Base-by-base conservation (phyloP, 2,113 vertebrate genomes). In the Cnemophilus loriae region DNA sequence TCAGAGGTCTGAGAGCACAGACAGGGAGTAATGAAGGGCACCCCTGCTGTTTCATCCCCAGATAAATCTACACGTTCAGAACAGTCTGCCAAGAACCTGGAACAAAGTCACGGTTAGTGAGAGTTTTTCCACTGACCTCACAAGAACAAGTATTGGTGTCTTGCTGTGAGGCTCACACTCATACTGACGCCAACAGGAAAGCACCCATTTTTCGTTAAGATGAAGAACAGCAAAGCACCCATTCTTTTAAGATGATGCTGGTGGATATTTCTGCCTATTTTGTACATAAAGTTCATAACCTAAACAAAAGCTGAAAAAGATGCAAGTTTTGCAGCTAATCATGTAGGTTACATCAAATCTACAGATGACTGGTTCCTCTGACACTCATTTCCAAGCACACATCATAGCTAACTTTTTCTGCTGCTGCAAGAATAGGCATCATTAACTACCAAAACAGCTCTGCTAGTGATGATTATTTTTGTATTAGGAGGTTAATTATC, bases 121-220 rank as follows among this genome's bases (percentile, higher is more conserved):
- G 67, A 93, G 49, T 64, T 96, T 96, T 97, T 80, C 71, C 70
- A 76, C 56, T 90, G 92, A 94, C 63, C 68, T 95, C 81, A 87
- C 46, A 80, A 76, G 16, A 73, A 27, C 47, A 88, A 63, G 52
- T 63, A 24, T 65, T 79, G 55, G 42, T 91, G 15, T 70, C 44
- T 32, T 77, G 55, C 85, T 70, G 42, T 35, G 65, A 74, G 42
- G 33, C 59, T 89, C 35, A 90, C 7, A 16, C 27, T 81, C 32
- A 41, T 19, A 41, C 44, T 68, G 60, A 81, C 0, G 4, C 69
- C 46, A 93, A 27, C 7, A 71, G 44, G 44, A 90, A 90, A 91
- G 75, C 49, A 87, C 18, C 23, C 24, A 23, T 41, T 84, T 89
- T 76, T 89, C 15, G 8, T 76, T 71, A 59, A 47, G 70, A 63